Percentiles rank a stretch among this genome's conserved stretches.
phyloP scores from a whole-genome alignment of 2,888 invertebrate genomes.

The Spilarctia lutea region DNA sequence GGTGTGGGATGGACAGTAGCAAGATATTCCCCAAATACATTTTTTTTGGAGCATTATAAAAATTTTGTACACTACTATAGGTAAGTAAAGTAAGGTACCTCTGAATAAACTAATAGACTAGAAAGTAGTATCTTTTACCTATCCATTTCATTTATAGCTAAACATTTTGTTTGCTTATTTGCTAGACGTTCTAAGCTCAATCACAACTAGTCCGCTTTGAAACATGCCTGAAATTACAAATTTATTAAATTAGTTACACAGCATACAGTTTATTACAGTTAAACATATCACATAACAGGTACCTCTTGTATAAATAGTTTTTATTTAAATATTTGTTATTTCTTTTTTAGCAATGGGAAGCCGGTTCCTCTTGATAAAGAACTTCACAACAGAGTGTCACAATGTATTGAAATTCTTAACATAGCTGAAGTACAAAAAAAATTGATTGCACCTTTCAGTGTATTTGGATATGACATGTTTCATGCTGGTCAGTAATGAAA shows the following conservation, averaged over 20 bases:
- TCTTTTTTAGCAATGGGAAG: conserved; percentile 83
- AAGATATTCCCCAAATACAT: conserved; percentile 87
- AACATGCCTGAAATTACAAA: too few relatives aligned
- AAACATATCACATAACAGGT: too few relatives aligned
- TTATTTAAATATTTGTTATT: background rate
- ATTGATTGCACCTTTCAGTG: conserved; percentile 88
- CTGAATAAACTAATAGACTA: background rate
- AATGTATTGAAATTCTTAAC: conserved; percentile 88
- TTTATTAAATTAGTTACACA: too few relatives aligned
- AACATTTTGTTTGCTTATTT: too few relatives aligned
- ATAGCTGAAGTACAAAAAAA: conserved; percentile 80
- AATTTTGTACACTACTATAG: conserved; percentile 88
- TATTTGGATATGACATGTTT: conserved; percentile 91
- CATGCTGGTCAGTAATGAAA: conserved; percentile 86
- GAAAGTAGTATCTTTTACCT: too few relatives aligned
- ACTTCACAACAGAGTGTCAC: conserved; percentile 81
- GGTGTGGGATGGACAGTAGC: conserved; percentile 81
- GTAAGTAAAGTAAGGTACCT: conserved; percentile 58
- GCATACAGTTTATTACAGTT: too few relatives aligned
- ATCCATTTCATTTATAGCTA: too few relatives aligned
- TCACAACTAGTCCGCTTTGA: too few relatives aligned
- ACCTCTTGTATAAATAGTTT: too few relatives aligned
- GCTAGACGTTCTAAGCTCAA: too few relatives aligned
- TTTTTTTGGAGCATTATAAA: conserved; percentile 87
- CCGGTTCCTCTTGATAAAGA: conserved; percentile 84